Base-by-base conservation (phyloP, 1,140 invertebrate species). In the Teleopsis dalmanni region DNA sequence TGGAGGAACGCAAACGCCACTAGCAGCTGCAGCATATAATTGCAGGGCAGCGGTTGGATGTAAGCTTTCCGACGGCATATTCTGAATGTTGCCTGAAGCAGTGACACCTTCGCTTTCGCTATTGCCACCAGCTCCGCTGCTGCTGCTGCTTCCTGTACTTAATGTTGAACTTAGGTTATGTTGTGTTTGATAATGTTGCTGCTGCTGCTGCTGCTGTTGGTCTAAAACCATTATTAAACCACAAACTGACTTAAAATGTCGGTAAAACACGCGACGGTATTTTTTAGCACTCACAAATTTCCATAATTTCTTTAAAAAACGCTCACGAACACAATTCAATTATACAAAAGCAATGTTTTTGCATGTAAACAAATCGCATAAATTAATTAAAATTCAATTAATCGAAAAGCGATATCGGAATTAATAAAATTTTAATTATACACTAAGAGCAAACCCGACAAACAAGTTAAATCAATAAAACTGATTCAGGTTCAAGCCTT, bases 11-110 rank as follows among this genome's bases (percentile, higher is more conserved):
- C 76, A 67, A 26, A 75, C 74, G 11, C 73, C 68, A 51, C 75
- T 66, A 36, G 76, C 75, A 56, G 76, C 76, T 55, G 76, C 76
- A 57, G 76, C 76, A 55, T 78, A 78, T 37, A 78, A 60, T 63
- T 77, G 76, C 59, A 78, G 50, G 21, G 71, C 75, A 62, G 75
- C 72, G 66, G 73, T 67, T 59, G 76, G 76, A 67, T 77, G 68
- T 49, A 76, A 70, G 40, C 67, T 67, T 56, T 67, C 63, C 60
- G 68, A 62, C 51, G 65, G 64, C 60, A 71, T 64, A 18, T 46
- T 54, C 7, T 31, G n/a, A 11, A 22, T 16, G 22, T 10, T 23
- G 37, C 19, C 42, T 34, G 18, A 33, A 22, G 43, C 16, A 31
- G 47, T 52, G 43, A 26, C n/a, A 25, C 48, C 23, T 54, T 40